Percentiles rank a stretch among this genome's conserved stretches.
These are phyloP conservation scores for Amphipyra berbera DNA, from an alignment of 2,888 invertebrate species.

Conservation along the genomic window DNA sequence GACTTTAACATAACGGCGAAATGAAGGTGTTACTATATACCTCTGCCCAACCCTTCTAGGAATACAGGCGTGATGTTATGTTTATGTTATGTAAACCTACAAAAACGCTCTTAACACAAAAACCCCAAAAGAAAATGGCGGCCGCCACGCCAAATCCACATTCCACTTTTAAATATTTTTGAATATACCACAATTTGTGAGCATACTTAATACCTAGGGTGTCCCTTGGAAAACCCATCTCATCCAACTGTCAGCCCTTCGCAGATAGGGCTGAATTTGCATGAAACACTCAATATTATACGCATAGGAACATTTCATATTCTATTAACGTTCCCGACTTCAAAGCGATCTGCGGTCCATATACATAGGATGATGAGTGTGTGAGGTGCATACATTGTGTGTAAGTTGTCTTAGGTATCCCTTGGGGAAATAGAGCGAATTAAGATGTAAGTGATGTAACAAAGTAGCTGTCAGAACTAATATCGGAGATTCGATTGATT, in stretches of 20 bases:
- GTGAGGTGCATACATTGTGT: slow-evolving; percentile 16
- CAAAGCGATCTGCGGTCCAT: slow-evolving; percentile 34
- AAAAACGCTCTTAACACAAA: too few species aligned
- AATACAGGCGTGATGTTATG: too few species aligned
- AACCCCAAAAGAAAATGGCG: slow-evolving; percentile 31
- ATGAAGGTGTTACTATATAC: too few species aligned
- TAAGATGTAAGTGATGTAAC: slow-evolving; percentile 17
- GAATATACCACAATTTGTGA: slow-evolving; percentile 45
- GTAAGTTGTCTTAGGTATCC: slow-evolving; percentile 17
- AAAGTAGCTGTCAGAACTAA: slow-evolving; percentile 6
- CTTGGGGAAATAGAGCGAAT: slow-evolving; percentile 6
- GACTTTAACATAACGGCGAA: too few species aligned
- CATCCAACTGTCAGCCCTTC: slow-evolving; percentile 55
- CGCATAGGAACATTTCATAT: slow-evolving; percentile 64
- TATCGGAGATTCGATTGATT: slow-evolving; percentile 13
- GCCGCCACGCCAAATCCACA: slow-evolving; percentile 6
- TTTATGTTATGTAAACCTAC: too few species aligned
- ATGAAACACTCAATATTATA: slow-evolving; percentile 62
- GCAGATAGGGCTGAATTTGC: slow-evolving; percentile 66
- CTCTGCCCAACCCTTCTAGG: too few species aligned
- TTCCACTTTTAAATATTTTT: slow-evolving; percentile 47
- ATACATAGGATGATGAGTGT: slow-evolving; percentile 8
- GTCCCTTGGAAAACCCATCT: slow-evolving; percentile 55
- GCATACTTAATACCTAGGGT: slow-evolving; percentile 47
- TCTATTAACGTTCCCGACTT: slow-evolving; percentile 66